Conservation (phyloP, 1,140 invertebrate genomes). For the Pseudachorutes palmiensis region DNA sequence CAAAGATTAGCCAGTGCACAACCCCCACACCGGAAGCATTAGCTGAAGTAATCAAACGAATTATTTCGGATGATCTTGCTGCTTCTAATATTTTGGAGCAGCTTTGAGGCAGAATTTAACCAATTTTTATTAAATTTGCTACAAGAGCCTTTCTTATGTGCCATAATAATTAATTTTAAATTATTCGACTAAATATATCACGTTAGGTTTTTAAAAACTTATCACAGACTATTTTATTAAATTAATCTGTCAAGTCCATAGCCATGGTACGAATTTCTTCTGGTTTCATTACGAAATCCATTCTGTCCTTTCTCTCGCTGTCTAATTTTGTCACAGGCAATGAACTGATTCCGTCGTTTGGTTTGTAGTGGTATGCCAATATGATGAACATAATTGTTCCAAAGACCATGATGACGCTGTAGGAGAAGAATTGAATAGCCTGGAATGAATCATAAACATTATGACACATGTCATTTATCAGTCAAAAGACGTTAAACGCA, state of each 20-base stretch:
- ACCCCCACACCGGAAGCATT: conserved; percentile 19
- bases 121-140: too few relatives aligned
- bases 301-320: neutral
- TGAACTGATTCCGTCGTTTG: conserved; percentile 73
- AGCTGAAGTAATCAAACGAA: neutral
- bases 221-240: too few relatives aligned
- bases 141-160: too few relatives aligned
- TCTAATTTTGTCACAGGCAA: neutral
- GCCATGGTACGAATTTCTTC: neutral
- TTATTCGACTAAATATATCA: too few relatives aligned
- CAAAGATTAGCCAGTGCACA: conserved; percentile 15
- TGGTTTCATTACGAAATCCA: neutral
- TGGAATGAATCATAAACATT: too few relatives aligned
- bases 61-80: neutral
- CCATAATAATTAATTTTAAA: too few relatives aligned
- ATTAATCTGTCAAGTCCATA: too few relatives aligned
- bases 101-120: too few relatives aligned
- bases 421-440: neutral
- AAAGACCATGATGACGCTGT: conserved; percentile 6
- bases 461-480: too few relatives aligned
- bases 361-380: conserved; percentile 49
- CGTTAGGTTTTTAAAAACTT: too few relatives aligned
- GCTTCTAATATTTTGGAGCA: too few relatives aligned
- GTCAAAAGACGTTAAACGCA: too few relatives aligned
- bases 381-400: neutral